Percentiles rank a stretch among this genome's conserved stretches.
Evolutionary conservation across 2,888 invertebrate genomes (phyloP).

Genomic region (Ophion obscuratus): DNA sequence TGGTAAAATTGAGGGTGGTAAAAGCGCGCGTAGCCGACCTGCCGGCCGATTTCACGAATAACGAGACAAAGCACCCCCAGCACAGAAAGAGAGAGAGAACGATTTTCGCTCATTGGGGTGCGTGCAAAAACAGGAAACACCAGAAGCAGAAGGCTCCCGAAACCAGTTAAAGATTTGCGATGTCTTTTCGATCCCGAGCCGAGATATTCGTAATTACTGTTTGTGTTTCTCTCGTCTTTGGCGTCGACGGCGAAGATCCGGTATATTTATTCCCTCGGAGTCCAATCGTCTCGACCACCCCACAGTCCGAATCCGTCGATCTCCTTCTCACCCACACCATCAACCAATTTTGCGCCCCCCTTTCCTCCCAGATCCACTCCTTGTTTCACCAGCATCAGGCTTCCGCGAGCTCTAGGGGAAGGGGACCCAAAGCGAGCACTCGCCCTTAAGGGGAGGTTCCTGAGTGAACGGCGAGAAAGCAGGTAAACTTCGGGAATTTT

Average conservation of each 20-base stretch:
- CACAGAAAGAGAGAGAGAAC: constrained; percentile 52
- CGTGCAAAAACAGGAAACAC: constrained; percentile 65
- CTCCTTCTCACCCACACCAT: constrained; percentile 66
- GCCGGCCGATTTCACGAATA: constrained; percentile 55
- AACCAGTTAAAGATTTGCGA: constrained; percentile 84
- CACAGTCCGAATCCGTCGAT: constrained; percentile 72
- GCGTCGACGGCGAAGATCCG: constrained; percentile 64
- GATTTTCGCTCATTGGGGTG: constrained; percentile 56
- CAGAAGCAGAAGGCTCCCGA: constrained; percentile 76
- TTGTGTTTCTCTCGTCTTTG: constrained; percentile 83
- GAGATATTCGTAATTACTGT: constrained; percentile 84
- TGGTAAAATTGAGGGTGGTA: constrained; percentile 57
- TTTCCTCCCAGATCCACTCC: constrained; percentile 37
- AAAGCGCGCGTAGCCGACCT: constrained; percentile 45
- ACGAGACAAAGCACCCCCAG: constrained; percentile 3
- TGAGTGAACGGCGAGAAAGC: no score
- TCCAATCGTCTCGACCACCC: constrained; percentile 64
- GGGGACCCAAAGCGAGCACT: no score
- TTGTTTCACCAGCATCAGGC: constrained; percentile 13
- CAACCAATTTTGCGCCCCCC: constrained; percentile 58
- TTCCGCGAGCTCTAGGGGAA: constrained; percentile 10
- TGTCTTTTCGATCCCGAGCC: constrained; percentile 83
- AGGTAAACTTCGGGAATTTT: no score
- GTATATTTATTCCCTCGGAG: constrained; percentile 78
- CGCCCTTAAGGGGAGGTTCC: no score